A percentile compares a stretch with the other conserved stretches of the same genome.
Evolutionary conservation across 2,888 invertebrate species (phyloP).

Genomic region (Baronia brevicornis): DNA sequence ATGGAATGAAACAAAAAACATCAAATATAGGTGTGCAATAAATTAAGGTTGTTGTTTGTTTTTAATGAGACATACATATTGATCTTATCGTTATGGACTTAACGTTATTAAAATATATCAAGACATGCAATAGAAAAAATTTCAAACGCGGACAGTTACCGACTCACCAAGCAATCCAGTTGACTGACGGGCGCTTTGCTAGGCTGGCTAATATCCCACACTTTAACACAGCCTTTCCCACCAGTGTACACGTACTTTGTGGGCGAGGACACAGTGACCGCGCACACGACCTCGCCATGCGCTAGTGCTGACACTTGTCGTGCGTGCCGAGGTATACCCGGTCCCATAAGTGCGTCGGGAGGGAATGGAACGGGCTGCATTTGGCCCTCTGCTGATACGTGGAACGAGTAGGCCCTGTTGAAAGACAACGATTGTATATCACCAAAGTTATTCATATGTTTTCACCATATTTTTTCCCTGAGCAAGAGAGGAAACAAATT

Average conservation of each 20-base stretch:
- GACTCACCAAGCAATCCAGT: slow-evolving; percentile 90
- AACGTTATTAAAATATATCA: too few relatives aligned
- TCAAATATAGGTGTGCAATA: too few relatives aligned
- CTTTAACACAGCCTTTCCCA: slow-evolving; percentile 97
- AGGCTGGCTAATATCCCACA: slow-evolving; percentile 96
- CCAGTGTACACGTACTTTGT: slow-evolving; percentile 96
- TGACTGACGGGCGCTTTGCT: slow-evolving; percentile 93
- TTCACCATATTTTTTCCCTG: too few relatives aligned
- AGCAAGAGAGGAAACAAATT: too few relatives aligned
- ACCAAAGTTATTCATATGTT: too few relatives aligned
- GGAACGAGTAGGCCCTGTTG: slow-evolving; percentile 95
- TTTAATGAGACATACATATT: too few relatives aligned
- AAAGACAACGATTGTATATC: too few relatives aligned
- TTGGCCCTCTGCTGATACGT: slow-evolving; percentile 91
- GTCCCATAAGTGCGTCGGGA: slow-evolving; percentile 93
- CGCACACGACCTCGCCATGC: slow-evolving; percentile 98
- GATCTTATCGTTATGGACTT: too few relatives aligned
- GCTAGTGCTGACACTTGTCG: slow-evolving; percentile 93
- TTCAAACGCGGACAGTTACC: slow-evolving; percentile 72
- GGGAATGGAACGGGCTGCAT: slow-evolving; percentile 96
- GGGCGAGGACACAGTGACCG: slow-evolving; percentile 95
- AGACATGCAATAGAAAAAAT: too few relatives aligned
- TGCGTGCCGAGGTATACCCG: slow-evolving; percentile 94
- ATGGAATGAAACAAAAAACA: too few relatives aligned
- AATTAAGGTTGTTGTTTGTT: too few relatives aligned